phyloP scores from a whole-genome alignment of 1,140 invertebrate species.

The Saccostrea cuccullata region DNA sequence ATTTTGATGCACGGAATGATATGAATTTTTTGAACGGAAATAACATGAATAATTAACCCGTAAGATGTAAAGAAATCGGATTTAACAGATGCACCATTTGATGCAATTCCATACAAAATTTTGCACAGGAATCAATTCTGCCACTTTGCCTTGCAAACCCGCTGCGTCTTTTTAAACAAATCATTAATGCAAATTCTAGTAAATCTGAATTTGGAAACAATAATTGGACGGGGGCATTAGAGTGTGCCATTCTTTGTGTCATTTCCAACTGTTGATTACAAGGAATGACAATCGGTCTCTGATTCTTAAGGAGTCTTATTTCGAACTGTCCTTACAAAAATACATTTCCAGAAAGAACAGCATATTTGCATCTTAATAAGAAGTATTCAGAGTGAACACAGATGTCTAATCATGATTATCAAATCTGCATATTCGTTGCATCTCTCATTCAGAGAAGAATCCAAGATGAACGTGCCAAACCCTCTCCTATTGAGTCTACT shows the following conservation, averaged over 20 bases:
- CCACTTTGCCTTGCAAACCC: no score
- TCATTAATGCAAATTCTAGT: constrained; percentile 25
- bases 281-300: neutral
- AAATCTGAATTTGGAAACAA: constrained; percentile 30
- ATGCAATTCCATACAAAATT: no score
- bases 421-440: constrained; percentile 13
- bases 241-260: constrained; percentile 20
- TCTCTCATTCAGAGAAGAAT: neutral
- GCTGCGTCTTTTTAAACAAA: constrained; percentile 10
- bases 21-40: no score
- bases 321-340: neutral
- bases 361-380: constrained; percentile 16
- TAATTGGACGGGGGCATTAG: neutral
- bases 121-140: constrained; percentile 9
- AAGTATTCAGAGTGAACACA: neutral
- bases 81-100: no score
- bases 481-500: no score
- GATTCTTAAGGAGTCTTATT: neutral
- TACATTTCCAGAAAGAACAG: neutral
- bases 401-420: constrained; percentile 9
- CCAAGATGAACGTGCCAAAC: no score
- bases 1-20: no score
- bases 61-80: no score
- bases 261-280: neutral
- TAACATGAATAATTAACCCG: no score